These are phyloP conservation scores for Brachionus sp. DNA, from an alignment of 1,140 invertebrate genomes.

Conservation along the genomic window DNA sequence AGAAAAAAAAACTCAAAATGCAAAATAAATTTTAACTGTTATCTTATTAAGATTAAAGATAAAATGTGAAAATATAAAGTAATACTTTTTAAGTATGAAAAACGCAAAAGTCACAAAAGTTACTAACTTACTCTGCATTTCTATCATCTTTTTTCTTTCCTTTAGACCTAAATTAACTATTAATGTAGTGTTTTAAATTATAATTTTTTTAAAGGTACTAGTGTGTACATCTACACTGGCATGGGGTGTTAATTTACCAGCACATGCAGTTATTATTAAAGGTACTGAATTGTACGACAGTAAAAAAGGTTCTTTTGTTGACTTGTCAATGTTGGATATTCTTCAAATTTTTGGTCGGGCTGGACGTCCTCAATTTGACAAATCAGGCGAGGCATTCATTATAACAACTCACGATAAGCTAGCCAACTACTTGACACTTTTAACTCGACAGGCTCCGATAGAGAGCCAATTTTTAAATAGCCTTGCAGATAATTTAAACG, in stretches of 20 bases:
- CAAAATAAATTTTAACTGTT: no score
- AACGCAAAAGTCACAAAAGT: no score
- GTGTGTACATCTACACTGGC: slow-evolving; percentile 96
- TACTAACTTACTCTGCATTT: no score
- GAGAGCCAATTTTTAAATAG: slow-evolving; percentile 91
- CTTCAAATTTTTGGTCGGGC: slow-evolving; percentile 98
- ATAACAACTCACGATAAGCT: slow-evolving; percentile 90
- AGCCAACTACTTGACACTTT: slow-evolving; percentile 82
- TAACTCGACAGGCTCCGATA: slow-evolving; percentile 95
- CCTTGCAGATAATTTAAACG: slow-evolving; percentile 93
- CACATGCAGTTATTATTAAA: slow-evolving; percentile 92
- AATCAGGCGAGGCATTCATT: slow-evolving; percentile 80
- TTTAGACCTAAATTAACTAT: not conserved
- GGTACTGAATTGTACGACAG: slow-evolving; percentile 97
- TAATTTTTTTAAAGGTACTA: slow-evolving; percentile 62
- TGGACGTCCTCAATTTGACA: slow-evolving; percentile 78
- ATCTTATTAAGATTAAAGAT: no score
- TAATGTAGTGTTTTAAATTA: no score
- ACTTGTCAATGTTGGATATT: slow-evolving; percentile 93
- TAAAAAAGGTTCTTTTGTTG: slow-evolving; percentile 85
- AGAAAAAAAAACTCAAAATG: no score
- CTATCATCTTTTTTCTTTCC: not conserved
- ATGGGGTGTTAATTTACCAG: slow-evolving; percentile 98
- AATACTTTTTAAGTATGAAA: no score
- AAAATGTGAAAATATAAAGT: no score